Base-by-base conservation (phyloP, 2,888 invertebrate genomes). In the Orthosia gracilis region DNA sequence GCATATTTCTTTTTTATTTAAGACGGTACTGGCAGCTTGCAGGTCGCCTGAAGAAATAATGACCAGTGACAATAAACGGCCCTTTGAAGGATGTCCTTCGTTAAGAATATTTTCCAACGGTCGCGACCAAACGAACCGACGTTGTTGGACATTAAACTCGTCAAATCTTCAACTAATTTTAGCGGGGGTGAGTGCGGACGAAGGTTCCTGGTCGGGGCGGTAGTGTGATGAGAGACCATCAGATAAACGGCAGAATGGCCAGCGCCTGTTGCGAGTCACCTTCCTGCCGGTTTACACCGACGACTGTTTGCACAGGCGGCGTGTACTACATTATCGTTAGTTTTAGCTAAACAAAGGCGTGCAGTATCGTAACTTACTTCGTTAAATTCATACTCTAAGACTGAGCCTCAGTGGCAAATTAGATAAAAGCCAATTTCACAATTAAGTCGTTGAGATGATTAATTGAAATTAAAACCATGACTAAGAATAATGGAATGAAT, bases 191-290 rank as follows among this genome's bases (percentile, higher is more conserved):
- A 75, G 82, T 73, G 85, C 78, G 81, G 45, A 58, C 61, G 15
- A 45, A 84, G 85, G 85, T 87, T 58, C 31, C 21, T 26, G 15
- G n/a, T 15, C 23, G 15, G 7, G 52, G 1, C 7, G 17, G 21
- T 5, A 13, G 15, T 26, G 66, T 78, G 73, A 84, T 66, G 84
- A 88, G 88, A 88, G 89, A 86, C 86, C 80, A 91, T 90, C 89
- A 85, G 91, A 91, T 91, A 90, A 88, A 85, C 84, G 87, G 83
- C 69, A 84, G 83, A 76, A 80, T 84, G 85, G 70, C 71, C 76
- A 73, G 70, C 73, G 21, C 68, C 75, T 69, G 23, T 59, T 26
- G 26, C 21, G 61, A 63, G 62, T 31, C 66, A 69, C 63, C 77
- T 85, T 80, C 74, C 80, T 81, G 72, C 73, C 72, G 78, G 64